These are phyloP conservation scores for Apostichopus leukothele DNA, from an alignment of 53 echinoderm and acorn worm species.

Conservation along the genomic window DNA sequence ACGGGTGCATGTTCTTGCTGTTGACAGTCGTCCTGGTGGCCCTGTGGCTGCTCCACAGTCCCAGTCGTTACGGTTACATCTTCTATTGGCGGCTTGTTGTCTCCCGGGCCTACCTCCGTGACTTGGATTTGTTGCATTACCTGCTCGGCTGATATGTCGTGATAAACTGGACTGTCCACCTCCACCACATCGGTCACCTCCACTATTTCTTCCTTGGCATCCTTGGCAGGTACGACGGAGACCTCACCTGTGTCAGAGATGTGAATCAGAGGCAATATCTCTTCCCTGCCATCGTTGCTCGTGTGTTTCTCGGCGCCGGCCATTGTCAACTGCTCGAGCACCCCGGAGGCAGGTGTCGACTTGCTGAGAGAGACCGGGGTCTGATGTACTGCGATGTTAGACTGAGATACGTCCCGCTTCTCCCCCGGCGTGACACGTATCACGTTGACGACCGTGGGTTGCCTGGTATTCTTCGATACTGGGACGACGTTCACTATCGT, in stretches of 20 bases:
- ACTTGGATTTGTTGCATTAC: slow-evolving; percentile 37
- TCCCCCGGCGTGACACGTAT: slow-evolving; percentile 41
- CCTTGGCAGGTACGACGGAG: slow-evolving; percentile 14
- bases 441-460: slow-evolving; percentile 33
- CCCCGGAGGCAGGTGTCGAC: not conserved
- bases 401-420: slow-evolving; percentile 27
- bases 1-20: not conserved
- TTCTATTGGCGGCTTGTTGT: not conserved
- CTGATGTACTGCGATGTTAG: slow-evolving; percentile 35
- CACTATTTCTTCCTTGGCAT: slow-evolving; percentile 10
- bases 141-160: not conserved
- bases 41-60: not conserved
- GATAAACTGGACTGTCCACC: not conserved
- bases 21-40: not conserved
- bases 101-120: not conserved
- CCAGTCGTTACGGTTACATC: not conserved
- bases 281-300: not conserved
- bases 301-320: not conserved
- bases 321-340: not conserved
- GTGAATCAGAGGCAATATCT: slow-evolving; percentile 23
- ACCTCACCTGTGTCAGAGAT: slow-evolving; percentile 42
- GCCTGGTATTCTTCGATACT: not conserved
- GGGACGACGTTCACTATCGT: slow-evolving; percentile 35
- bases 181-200: slow-evolving; percentile 40
- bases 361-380: slow-evolving; percentile 2